Percentiles rank a stretch among this genome's conserved stretches.
Evolutionary conservation across 2,113 vertebrate species (phyloP).

Genomic region (Callithrix jacchus): DNA sequence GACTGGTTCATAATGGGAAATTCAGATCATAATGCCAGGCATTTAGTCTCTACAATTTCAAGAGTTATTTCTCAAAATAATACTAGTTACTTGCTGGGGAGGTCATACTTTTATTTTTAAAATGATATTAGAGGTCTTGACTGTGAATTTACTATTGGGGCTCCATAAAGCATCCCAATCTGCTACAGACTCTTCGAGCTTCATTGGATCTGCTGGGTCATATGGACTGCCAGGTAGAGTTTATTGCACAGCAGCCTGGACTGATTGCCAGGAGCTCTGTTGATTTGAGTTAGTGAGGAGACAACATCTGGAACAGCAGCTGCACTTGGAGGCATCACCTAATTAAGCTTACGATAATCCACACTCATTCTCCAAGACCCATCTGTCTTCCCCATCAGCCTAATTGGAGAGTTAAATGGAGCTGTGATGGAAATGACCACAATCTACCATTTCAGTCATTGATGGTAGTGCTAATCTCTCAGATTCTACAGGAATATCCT

Average conservation of each 20-base stretch:
- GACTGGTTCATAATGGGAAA: neutral
- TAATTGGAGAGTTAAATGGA: constrained; percentile 70
- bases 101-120: neutral
- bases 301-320: constrained; percentile 74
- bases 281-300: constrained; percentile 65
- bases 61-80: neutral
- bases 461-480: neutral
- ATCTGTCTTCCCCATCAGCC: constrained; percentile 65
- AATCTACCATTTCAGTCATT: constrained; percentile 7
- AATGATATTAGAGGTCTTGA: constrained; percentile 2
- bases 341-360: constrained; percentile 75
- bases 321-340: constrained; percentile 61
- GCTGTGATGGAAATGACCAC: constrained; percentile 62
- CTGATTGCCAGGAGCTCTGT: constrained; percentile 59
- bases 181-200: constrained; percentile 1
- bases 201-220: constrained; percentile 42
- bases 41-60: neutral
- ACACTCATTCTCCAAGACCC: constrained; percentile 65
- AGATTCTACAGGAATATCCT: neutral
- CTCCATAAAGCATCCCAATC: constrained; percentile 39
- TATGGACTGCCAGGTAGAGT: constrained; percentile 17
- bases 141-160: neutral
- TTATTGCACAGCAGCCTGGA: constrained; percentile 29
- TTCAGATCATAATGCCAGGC: neutral
- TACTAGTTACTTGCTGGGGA: neutral